Conservation (phyloP, 2,113 vertebrate genomes). For the Muntiacus muntjak region DNA sequence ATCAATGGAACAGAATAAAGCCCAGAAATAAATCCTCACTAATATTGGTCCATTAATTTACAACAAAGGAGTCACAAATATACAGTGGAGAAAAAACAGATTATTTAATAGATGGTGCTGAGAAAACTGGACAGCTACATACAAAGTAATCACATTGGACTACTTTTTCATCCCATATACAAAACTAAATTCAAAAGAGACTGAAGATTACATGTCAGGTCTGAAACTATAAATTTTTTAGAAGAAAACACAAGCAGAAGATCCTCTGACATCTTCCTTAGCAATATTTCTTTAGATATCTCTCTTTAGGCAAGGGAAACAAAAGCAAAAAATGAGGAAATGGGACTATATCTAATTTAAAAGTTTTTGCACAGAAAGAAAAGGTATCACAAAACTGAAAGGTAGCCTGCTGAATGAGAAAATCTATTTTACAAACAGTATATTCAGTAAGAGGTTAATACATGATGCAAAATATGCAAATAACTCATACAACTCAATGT, state of each 20-base stretch:
- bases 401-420: background rate
- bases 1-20: background rate
- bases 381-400: background rate
- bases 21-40: background rate
- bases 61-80: background rate
- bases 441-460: background rate
- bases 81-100: background rate
- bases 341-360: background rate
- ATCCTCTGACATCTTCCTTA: background rate
- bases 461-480: background rate
- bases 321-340: background rate
- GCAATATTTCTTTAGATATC: background rate
- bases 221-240: background rate
- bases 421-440: background rate
- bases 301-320: background rate
- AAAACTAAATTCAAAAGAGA: background rate
- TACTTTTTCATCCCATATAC: background rate
- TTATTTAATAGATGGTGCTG: background rate
- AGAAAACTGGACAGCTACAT: background rate
- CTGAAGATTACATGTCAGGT: background rate
- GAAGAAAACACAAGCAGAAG: background rate
- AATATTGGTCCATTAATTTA: background rate
- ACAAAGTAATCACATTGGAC: background rate
- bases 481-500: background rate
- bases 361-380: background rate